Base-by-base conservation (phyloP, 1,140 invertebrate genomes). In the Argopecten irradians region DNA sequence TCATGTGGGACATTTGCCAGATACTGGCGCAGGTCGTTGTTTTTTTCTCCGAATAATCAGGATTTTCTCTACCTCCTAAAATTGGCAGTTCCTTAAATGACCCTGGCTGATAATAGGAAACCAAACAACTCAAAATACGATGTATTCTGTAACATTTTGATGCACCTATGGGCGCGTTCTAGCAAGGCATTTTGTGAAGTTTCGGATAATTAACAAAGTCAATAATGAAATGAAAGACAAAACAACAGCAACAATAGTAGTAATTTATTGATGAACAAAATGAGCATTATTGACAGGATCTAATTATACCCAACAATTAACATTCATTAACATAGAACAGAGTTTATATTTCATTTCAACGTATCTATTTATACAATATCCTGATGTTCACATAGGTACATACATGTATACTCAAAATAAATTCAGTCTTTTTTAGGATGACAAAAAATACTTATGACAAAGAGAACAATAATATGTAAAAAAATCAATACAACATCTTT, bases 201-300 rank as follows among this genome's bases (percentile, higher is more conserved):
- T n/a, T n/a, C n/a, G n/a, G n/a, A n/a, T n/a, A n/a, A n/a, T n/a
- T n/a, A n/a, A n/a, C n/a, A n/a, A n/a, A n/a, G n/a, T n/a, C n/a
- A n/a, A n/a, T n/a, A n/a, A n/a, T n/a, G n/a, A n/a, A n/a, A n/a
- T n/a, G n/a, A n/a, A n/a, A n/a, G n/a, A n/a, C 55, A 28, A 71
- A 71, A 71, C n/a, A 71, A 71, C n/a, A 71, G 0, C 55, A 71
- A 71, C 55, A 71, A 71, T 71, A 71, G 22, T 46, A 46, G 22
- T 71, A 28, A 71, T 71, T 71, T 71, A 71, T 71, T 71, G 55
- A 71, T 71, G 55, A 71, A 71, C 55, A 71, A 71, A 46, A 71
- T 71, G 55, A 71, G 55, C 55, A 71, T 71, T 71, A 16, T 16
- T 71, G 55, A 71, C 55, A 71, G 55, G n/a, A 71, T 28, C 19